Evolutionary conservation across 2,888 invertebrate genomes (phyloP), one percentile per base, ranked within the genome.

Genomic region (Polydesmus complanatus): DNA sequence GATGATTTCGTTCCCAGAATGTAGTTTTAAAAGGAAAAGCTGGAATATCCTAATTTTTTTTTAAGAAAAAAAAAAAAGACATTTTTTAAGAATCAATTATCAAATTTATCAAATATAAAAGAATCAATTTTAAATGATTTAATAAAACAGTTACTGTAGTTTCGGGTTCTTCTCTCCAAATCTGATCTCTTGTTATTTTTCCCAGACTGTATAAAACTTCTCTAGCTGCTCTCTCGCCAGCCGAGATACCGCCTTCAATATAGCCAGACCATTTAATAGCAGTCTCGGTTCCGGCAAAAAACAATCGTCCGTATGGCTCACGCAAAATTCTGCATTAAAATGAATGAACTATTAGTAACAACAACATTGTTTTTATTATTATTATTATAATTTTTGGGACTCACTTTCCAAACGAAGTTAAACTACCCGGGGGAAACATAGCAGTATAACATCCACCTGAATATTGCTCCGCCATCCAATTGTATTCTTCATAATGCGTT

Each of bases 371-470:
- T 37, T 37, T 5, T 37, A 37, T n/a, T n/a, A n/a, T n/a, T n/a
- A n/a, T n/a, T n/a, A 19, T 19, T 52, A 37, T 37, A 37, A 37
- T 8, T 37, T n/a, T n/a, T 37, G 14, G 14, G 14, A 62, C 68
- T 64, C 62, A 72, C 72, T 62, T 66, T 63, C 72, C 72, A 64
- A 68, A 73, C 18, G 64, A 64, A n/a, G 73, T 73, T 14, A 73
- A 65, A 37, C 70, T 68, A 1, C 73, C 73, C 14, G 73, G 72
- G 0, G 72, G 72, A 66, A 68, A 67, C 64, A 70, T 69, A 23
- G 66, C 66, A 1, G 72, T 70, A 60, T 73, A 73, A 60, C 72
- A 71, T 8, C 73, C 73, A 2, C 73, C 73, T 1, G 71, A 68
- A 66, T 71, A 73, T 58, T 70, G 69, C 60, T 73, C 73, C 14